Evolutionary conservation across 2,113 vertebrate species (phyloP), one percentile per base, ranked within the genome.

Genomic region (Anthoscopus minutus): DNA sequence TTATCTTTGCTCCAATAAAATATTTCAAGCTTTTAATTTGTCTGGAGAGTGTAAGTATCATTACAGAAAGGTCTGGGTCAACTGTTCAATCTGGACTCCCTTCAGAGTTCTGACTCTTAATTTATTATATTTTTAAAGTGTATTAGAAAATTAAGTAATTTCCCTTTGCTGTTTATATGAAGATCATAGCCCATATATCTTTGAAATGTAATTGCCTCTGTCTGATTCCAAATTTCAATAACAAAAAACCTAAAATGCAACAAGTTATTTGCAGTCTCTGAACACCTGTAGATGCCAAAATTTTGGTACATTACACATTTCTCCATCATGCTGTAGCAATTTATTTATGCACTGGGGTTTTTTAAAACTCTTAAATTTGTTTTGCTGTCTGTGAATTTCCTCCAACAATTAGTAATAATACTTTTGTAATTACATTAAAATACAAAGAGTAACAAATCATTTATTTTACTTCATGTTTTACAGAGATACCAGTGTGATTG

Each of bases 401-500:
- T 73, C 54, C 31, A 82, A 33, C 18, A n/a, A 24, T 28, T 11
- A 57, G 10, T 9, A 74, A 40, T 48, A 77, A n/a, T 45, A 25
- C 9, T 70, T 4, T 27, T 62, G 9, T 30, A 86, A 84, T 54
- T 66, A 15, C n/a, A 20, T 18, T 44, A 35, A 86, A 83, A 60
- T 19, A 38, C 3, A 13, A 33, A 91, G 87, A 79, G 25, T 53
- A 86, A 51, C 15, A 51, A 66, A 13, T 79, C 65, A 5, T 45
- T 83, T 81, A 25, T 81, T 91, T 85, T 74, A 53, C 4, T 53
- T 74, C 56, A 78, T 93, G 27, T 11, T 8, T 94, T 95, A 56
- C 88, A 97, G 96, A 94, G 81, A 48, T 97, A 96, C 33, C 80
- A 69, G 2, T 97, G 93, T 84, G 61, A 81, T 31, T 96, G 89